Percentiles rank a stretch among this genome's conserved stretches.
Conservation (phyloP, 2,888 invertebrate genomes). For the Allophyes oxyacanthae region DNA sequence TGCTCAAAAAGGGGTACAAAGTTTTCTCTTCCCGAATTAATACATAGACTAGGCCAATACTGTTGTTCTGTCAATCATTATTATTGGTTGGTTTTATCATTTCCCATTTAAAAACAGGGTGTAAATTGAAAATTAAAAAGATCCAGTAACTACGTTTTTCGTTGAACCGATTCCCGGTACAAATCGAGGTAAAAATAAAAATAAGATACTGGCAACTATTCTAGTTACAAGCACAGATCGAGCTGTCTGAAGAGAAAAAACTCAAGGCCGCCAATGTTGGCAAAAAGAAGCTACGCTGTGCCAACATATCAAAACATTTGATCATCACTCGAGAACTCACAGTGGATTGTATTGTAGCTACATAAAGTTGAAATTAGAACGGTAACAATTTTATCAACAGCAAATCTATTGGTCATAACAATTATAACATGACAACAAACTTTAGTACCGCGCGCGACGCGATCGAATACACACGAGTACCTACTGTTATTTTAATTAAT, state of each 20-base stretch:
- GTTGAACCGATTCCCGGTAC: constrained; percentile 8
- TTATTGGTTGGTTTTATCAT: no score
- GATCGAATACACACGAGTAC: constrained; percentile 32
- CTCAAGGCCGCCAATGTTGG: constrained; percentile 49
- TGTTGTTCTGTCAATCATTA: no score
- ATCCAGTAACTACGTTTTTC: no score
- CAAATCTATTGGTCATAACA: constrained; percentile 39
- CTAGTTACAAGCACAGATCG: constrained; percentile 27
- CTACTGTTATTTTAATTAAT: constrained; percentile 27
- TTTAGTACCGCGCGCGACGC: constrained; percentile 55
- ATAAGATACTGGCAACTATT: constrained; percentile 31
- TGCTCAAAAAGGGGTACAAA: no score
- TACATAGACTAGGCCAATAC: no score
- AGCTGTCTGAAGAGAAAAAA: constrained; percentile 42
- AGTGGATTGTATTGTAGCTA: constrained; percentile 14
- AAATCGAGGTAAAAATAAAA: constrained; percentile 34
- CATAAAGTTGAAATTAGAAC: constrained; percentile 43
- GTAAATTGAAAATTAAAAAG: no score
- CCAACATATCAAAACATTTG: constrained; percentile 33
- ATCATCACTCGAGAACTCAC: neutral
- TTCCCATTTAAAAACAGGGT: no score
- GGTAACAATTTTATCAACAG: constrained; percentile 23
- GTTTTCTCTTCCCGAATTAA: no score
- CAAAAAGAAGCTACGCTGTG: constrained; percentile 51
- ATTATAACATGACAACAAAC: constrained; percentile 54